phyloP scores from a whole-genome alignment of 2,888 invertebrate genomes.

The Geotrupes spiniger region DNA sequence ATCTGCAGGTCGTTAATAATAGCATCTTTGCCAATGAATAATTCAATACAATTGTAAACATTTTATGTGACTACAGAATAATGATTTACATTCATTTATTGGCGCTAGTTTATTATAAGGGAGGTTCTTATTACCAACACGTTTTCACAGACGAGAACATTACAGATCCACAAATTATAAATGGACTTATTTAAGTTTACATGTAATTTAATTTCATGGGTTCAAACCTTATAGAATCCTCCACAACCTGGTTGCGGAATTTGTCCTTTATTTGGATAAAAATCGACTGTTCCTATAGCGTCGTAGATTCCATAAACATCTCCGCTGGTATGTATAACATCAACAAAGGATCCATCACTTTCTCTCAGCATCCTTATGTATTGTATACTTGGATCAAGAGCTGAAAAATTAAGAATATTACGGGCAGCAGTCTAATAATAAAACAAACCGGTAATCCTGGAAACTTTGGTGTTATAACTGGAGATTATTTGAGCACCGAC shows the following conservation, averaged over 20 bases:
- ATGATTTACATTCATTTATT: too few species aligned
- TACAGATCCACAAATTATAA: too few species aligned
- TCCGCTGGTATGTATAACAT: conserved; percentile 71
- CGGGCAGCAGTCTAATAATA: too few species aligned
- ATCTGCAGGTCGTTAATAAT: too few species aligned
- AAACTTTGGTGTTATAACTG: conserved; percentile 50
- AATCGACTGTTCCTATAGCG: conserved; percentile 69
- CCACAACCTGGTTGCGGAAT: conserved; percentile 48
- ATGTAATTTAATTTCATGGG: not conserved
- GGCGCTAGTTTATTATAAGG: too few species aligned
- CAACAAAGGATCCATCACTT: conserved; percentile 69
- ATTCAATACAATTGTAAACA: too few species aligned
- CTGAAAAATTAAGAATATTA: conserved; percentile 3
- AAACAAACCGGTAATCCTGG: conserved; percentile 62
- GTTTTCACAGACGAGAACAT: too few species aligned
- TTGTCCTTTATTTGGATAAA: conserved; percentile 70
- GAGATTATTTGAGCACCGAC: conserved; percentile 33
- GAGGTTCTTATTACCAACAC: too few species aligned
- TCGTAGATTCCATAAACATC: conserved; percentile 61
- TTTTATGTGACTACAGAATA: too few species aligned
- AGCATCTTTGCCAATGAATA: too few species aligned
- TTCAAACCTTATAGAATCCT: conserved; percentile 3
- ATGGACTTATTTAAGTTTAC: too few species aligned
- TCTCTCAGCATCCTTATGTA: conserved; percentile 54
- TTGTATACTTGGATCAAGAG: conserved; percentile 6